phyloP scores from a whole-genome alignment of 2,888 invertebrate species.

The Agriopis leucophaearia region DNA sequence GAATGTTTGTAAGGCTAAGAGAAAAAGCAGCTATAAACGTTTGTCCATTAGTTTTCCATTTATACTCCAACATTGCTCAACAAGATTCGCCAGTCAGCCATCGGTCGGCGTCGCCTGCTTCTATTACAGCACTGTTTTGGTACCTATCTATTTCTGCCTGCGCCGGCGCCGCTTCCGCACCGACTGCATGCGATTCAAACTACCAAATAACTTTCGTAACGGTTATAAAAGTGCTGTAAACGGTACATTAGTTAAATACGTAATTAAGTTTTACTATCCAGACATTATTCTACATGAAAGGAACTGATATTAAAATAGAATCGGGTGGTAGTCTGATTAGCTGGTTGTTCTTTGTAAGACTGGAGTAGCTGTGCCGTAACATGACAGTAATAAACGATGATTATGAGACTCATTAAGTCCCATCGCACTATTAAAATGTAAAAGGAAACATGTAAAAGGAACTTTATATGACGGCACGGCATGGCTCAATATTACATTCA shows the following conservation, averaged over 20 bases:
- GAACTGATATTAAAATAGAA: constrained; percentile 33
- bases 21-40: background rate
- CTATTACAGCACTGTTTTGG: constrained; percentile 35
- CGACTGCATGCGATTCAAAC: constrained; percentile 50
- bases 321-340: constrained; percentile 31
- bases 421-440: constrained; percentile 5
- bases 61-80: constrained; percentile 9
- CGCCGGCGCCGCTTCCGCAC: constrained; percentile 51
- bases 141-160: constrained; percentile 46
- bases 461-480: background rate
- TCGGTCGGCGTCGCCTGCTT: constrained; percentile 36
- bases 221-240: constrained; percentile 57
- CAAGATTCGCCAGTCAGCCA: constrained; percentile 28
- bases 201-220: constrained; percentile 56
- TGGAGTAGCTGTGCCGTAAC: constrained; percentile 8
- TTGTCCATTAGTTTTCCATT: background rate
- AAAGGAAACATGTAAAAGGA: constrained; percentile 15
- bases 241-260: constrained; percentile 40
- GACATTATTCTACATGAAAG: constrained; percentile 36
- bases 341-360: constrained; percentile 23
- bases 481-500: background rate
- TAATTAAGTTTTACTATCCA: constrained; percentile 36
- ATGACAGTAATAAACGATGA: constrained; percentile 14
- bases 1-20: no score
- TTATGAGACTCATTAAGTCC: constrained; percentile 6